A percentile compares a stretch with the other conserved stretches of the same genome.
Conservation (phyloP, 2,113 vertebrate species). For the Dipodomys ordii region DNA sequence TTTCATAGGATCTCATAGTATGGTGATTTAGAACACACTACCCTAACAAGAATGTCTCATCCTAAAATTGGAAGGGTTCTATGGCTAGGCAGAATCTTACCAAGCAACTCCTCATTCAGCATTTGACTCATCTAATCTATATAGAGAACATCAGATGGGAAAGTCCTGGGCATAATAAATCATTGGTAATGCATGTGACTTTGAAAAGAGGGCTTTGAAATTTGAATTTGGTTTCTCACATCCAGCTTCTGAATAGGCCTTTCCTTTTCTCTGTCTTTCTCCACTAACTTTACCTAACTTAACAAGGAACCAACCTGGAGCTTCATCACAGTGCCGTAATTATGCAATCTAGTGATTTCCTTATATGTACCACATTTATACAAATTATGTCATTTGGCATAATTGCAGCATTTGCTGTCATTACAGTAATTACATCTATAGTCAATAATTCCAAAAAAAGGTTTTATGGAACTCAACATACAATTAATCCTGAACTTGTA, state of each 20-base stretch:
- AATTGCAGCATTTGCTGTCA: conserved; percentile 75
- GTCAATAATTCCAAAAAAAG: conserved; percentile 73
- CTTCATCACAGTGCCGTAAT: conserved; percentile 56
- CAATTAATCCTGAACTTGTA: conserved; percentile 60
- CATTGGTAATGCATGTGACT: background rate
- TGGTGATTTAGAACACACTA: background rate
- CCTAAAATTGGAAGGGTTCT: background rate
- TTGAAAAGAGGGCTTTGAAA: conserved; percentile 47
- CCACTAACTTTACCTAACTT: conserved; percentile 62
- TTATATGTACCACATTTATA: conserved; percentile 63
- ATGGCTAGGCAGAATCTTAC: background rate
- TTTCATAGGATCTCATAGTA: background rate
- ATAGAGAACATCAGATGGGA: background rate
- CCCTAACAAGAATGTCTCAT: background rate
- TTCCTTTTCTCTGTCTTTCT: conserved; percentile 15
- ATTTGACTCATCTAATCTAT: background rate
- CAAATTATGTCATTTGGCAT: conserved; percentile 73
- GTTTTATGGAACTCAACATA: conserved; percentile 50
- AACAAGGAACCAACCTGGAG: conserved; percentile 44
- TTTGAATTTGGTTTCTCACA: conserved; percentile 22
- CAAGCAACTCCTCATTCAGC: background rate
- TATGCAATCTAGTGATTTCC: conserved; percentile 71
- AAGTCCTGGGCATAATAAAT: background rate
- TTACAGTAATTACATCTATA: conserved; percentile 70
- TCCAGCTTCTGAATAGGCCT: conserved; percentile 17